Percentiles rank a stretch among this genome's conserved stretches.
Evolutionary conservation across 2,797 vertebrate species (phyloP).

Genomic region (Smutsia gigantea): DNA sequence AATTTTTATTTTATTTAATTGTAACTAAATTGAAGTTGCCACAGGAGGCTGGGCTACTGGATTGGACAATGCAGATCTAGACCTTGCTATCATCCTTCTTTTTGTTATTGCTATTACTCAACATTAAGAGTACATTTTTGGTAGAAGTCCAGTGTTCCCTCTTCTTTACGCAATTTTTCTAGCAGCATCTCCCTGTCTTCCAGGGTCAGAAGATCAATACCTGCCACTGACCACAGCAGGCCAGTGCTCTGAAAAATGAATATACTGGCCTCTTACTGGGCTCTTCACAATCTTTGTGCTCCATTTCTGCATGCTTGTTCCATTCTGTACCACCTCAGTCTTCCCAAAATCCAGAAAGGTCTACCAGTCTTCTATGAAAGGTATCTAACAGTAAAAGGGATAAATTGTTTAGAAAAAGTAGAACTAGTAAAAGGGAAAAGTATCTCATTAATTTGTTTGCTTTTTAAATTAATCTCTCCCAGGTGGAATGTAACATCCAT

Average conservation of each 20-base stretch:
- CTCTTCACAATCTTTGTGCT: neutral
- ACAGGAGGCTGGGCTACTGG: neutral
- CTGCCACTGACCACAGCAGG: neutral
- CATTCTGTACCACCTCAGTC: neutral
- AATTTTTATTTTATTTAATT: neutral
- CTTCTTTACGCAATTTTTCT: neutral
- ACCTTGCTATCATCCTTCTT: neutral
- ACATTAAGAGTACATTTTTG: neutral
- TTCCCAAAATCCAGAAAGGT: neutral
- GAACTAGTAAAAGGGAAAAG: neutral
- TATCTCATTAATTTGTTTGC: neutral
- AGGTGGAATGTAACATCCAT: neutral
- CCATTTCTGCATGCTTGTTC: neutral
- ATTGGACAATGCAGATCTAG: neutral
- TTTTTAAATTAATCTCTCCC: slow-evolving; percentile 7
- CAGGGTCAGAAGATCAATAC: neutral
- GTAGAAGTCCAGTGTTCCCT: neutral
- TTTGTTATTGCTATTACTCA: neutral
- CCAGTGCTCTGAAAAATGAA: neutral
- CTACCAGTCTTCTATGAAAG: neutral
- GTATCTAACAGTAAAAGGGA: neutral
- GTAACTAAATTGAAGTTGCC: neutral
- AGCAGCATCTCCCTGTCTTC: neutral
- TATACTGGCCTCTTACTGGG: neutral
- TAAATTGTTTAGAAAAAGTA: neutral